Evolutionary conservation across 2,888 invertebrate species (phyloP).

Genomic region (Ormyrus rosae): DNA sequence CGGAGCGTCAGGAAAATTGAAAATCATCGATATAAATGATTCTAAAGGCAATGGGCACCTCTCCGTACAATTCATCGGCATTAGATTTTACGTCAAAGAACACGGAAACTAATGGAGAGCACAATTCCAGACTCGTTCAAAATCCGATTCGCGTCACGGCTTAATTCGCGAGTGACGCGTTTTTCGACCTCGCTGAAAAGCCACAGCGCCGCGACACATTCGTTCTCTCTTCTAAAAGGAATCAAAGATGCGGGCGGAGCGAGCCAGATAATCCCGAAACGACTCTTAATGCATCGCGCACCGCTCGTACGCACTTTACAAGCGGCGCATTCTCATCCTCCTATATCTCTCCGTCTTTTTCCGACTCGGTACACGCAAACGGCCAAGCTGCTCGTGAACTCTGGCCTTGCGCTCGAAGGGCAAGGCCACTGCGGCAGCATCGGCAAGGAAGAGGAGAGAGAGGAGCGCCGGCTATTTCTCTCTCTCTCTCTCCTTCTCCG

Average conservation of each 20-base stretch:
- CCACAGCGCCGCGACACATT: not conserved
- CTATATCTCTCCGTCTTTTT: slow-evolving; percentile 8
- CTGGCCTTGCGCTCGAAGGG: slow-evolving; percentile 67
- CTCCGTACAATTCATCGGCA: not conserved
- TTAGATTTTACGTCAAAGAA: not conserved
- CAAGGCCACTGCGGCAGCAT: slow-evolving; percentile 64
- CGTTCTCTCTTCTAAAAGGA: slow-evolving; percentile 12
- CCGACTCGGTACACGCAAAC: slow-evolving; percentile 22
- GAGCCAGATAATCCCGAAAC: slow-evolving; percentile 38
- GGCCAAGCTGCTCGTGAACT: slow-evolving; percentile 65
- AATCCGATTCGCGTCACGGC: no score
- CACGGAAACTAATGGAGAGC: not conserved
- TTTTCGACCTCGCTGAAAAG: slow-evolving; percentile 27
- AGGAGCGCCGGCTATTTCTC: not conserved
- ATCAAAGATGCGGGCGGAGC: slow-evolving; percentile 25
- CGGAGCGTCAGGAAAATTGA: no score
- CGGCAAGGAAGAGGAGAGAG: slow-evolving; percentile 2
- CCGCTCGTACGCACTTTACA: not conserved
- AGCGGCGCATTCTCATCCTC: not conserved
- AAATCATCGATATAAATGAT: no score
- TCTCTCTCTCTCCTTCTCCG: slow-evolving; percentile 18
- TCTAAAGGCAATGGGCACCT: no score
- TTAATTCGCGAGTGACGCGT: slow-evolving; percentile 7
- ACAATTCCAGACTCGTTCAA: no score
- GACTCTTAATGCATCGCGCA: slow-evolving; percentile 36